Base-by-base conservation (phyloP, 2,888 invertebrate genomes). In the Himalopsyche kuldschensis region DNA sequence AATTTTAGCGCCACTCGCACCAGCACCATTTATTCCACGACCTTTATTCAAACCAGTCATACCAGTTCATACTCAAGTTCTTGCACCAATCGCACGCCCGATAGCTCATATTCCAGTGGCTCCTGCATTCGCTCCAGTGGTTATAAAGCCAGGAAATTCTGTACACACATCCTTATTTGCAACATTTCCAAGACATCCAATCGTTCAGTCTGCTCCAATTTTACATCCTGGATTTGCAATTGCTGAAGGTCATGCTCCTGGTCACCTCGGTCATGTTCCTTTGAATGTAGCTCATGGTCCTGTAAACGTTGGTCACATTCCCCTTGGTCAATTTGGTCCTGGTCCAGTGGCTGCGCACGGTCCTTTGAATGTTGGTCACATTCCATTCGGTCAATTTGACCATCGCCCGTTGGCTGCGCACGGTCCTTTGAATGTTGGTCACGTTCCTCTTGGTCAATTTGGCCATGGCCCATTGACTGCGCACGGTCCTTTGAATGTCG, bases 151-250 rank as follows among this genome's bases (percentile, higher is more conserved):
- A 8, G 92, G 92, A 17, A 90, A 90, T 84, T 90, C 91, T 17
- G 88, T 91, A 0, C 92, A 92, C 84, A 89, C 91, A 4, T 91
- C 91, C 3, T 87, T 89, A 76, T 92, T 91, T 76, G 91, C 91
- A 0, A 90, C 90, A 1, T 92, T 90, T 82, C 92, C 92, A 5
- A 89, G 90, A 85, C 91, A 90, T 87, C 92, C 91, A 0, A 87
- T 90, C 6, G 83, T 90, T 0, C 90, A 90, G 83, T 27, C 82
- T 20, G 75, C 81, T 80, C 80, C 81, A n/a, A 63, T 78, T 3
- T 17, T 84, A 17, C 77, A 55, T 48, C 76, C 69, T 76, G 15
- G 84, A 79, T 10, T 75, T 24, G 63, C 32, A 32, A 35, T 80
- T 48, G 31, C 48, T 24, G n/a, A 30, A 47, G 80, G 80, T 27